A percentile compares a stretch with the other conserved stretches of the same genome.
Conservation (phyloP, 2,797 vertebrate species). For the Mareca strepera region DNA sequence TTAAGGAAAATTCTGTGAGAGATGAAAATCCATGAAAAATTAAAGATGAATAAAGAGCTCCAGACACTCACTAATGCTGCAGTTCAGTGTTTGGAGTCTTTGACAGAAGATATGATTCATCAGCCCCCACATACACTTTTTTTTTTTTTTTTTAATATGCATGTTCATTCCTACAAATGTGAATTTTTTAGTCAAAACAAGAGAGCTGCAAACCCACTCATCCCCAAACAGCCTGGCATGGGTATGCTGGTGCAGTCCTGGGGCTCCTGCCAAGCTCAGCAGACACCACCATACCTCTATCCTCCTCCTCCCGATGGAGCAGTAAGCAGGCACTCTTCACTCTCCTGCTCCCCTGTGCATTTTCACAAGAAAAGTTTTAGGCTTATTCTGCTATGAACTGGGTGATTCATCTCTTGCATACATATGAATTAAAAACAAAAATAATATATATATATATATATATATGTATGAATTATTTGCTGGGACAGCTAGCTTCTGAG, state of each 20-base stretch:
- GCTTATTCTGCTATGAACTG: background rate
- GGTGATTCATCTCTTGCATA: background rate
- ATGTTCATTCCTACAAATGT: constrained; percentile 26
- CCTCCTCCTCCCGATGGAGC: background rate
- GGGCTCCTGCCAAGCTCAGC: rapidly evolving
- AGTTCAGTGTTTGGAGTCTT: constrained; percentile 2
- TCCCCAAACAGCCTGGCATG: background rate
- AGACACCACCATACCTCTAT: rapidly evolving
- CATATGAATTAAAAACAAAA: too few relatives aligned
- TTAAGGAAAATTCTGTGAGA: background rate
- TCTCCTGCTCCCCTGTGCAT: background rate
- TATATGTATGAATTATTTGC: background rate
- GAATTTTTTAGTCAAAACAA: constrained; percentile 22
- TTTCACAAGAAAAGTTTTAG: background rate
- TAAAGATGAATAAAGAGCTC: constrained; percentile 1
- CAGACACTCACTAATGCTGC: background rate
- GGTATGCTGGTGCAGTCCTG: rapidly evolving
- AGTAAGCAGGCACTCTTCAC: background rate
- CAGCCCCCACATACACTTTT: background rate
- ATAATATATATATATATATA: too few relatives aligned
- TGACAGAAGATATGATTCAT: constrained; percentile 48
- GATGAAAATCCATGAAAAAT: background rate
- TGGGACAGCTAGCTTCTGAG: background rate
- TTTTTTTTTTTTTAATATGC: background rate
- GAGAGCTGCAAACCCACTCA: background rate